Percentiles rank a stretch among this genome's conserved stretches.
Evolutionary conservation across 2,797 vertebrate species (phyloP).

Genomic region (Rousettus madagascariensis): DNA sequence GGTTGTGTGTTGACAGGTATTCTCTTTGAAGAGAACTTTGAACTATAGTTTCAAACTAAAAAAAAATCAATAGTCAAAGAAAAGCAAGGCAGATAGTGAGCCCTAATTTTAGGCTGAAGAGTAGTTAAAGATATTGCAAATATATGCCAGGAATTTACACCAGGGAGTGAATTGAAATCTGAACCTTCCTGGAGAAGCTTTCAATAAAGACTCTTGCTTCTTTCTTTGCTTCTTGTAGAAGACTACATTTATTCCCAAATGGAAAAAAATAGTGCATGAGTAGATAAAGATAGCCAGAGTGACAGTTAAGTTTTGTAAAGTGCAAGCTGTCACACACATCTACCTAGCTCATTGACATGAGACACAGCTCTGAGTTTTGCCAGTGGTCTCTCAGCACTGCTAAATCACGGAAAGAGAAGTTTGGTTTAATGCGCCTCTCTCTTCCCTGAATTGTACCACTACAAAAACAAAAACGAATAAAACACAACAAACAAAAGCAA

Average conservation of each 20-base stretch:
- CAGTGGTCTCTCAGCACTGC: background rate
- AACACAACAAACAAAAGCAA: background rate
- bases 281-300: background rate
- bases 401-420: background rate
- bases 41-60: background rate
- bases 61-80: background rate
- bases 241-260: background rate
- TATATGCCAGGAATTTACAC: background rate
- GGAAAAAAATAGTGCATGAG: background rate
- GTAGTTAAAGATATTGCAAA: background rate
- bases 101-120: background rate
- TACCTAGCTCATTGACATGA: background rate
- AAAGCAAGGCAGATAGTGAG: background rate
- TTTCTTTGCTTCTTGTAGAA: background rate
- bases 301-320: background rate
- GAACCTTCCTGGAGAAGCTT: background rate
- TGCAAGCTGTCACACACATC: background rate
- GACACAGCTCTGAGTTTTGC: background rate
- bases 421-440: background rate
- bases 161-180: background rate
- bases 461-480: background rate
- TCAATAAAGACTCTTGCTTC: background rate
- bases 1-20: background rate
- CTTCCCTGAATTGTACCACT: background rate
- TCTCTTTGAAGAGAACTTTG: constrained; percentile 39